Evolutionary conservation across 2,888 invertebrate genomes (phyloP).

Genomic region (Nycteola revayana): DNA sequence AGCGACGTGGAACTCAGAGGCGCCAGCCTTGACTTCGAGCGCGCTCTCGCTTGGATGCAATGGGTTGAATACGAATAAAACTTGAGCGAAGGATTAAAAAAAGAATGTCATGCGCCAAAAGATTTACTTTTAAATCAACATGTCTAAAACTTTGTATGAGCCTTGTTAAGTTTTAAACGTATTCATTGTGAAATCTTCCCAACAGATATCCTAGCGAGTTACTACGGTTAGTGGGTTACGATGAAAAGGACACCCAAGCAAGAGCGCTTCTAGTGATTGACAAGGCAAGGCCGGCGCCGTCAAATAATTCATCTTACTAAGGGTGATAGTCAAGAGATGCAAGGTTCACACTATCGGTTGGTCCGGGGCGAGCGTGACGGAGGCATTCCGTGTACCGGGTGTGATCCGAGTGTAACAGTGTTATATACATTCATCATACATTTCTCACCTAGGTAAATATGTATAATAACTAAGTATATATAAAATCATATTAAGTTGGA

Average conservation of each 20-base stretch:
- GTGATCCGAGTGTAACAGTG: conserved; percentile 28
- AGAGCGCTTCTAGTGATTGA: conserved; percentile 14
- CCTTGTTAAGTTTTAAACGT: too few relatives aligned
- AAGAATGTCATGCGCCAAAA: too few relatives aligned
- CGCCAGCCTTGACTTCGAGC: conserved; percentile 20
- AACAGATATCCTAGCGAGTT: too few relatives aligned
- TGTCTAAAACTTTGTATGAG: too few relatives aligned
- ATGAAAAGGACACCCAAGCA: conserved; percentile 9
- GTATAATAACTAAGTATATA: too few relatives aligned
- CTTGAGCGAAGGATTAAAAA: too few relatives aligned
- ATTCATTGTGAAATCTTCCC: too few relatives aligned
- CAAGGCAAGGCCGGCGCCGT: conserved; percentile 28
- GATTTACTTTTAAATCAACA: too few relatives aligned
- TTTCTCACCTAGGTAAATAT: conserved; percentile 37
- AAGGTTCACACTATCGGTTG: conserved; percentile 35
- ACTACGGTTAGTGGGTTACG: too few relatives aligned
- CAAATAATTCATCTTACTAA: conserved; percentile 28
- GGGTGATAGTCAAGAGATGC: conserved; percentile 38
- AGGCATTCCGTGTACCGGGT: conserved; percentile 31
- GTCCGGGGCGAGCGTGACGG: conserved; percentile 32
- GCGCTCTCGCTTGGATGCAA: background rate
- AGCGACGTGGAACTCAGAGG: conserved; percentile 40
- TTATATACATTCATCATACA: conserved; percentile 46
- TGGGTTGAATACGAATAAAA: too few relatives aligned
- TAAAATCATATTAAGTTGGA: too few relatives aligned